Conservation (phyloP, 1,140 invertebrate species). For the Oscheius sp. region DNA sequence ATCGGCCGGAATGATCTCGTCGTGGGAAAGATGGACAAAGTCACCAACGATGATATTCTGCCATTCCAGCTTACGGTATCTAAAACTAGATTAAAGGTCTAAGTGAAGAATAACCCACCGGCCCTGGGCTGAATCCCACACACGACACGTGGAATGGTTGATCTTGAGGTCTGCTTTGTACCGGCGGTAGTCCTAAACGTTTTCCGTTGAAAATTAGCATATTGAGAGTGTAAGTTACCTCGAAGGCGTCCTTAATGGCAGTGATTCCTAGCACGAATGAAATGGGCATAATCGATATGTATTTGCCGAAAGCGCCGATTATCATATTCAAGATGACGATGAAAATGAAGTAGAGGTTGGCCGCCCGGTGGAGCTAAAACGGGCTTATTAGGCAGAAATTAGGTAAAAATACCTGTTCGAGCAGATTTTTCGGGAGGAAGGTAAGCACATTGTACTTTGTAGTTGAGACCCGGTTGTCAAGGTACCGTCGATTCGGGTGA, state of each 20-base stretch:
- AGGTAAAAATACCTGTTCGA: slow-evolving; percentile 80
- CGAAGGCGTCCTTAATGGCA: slow-evolving; percentile 91
- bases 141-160: slow-evolving; percentile 84
- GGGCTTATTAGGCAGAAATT: background rate
- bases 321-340: slow-evolving; percentile 75
- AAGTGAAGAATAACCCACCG: background rate
- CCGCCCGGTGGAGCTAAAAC: slow-evolving; percentile 69
- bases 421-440: slow-evolving; percentile 90
- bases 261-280: slow-evolving; percentile 92
- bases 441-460: slow-evolving; percentile 91
- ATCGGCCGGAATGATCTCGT: slow-evolving; percentile 93
- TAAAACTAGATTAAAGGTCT: slow-evolving; percentile 50
- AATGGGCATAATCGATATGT: slow-evolving; percentile 89
- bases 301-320: slow-evolving; percentile 89
- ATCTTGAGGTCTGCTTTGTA: slow-evolving; percentile 85
- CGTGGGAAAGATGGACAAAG: slow-evolving; percentile 89
- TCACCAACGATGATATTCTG: slow-evolving; percentile 85
- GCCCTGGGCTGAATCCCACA: slow-evolving; percentile 79
- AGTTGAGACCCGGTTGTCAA: slow-evolving; percentile 80
- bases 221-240: slow-evolving; percentile 64
- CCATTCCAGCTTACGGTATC: slow-evolving; percentile 83
- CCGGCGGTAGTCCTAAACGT: slow-evolving; percentile 73
- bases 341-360: slow-evolving; percentile 96
- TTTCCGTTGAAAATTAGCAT: background rate
- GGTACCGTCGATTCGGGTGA: slow-evolving; percentile 77